Conservation (phyloP, 2,797 vertebrate species). For the Phalloptychus januarius region DNA sequence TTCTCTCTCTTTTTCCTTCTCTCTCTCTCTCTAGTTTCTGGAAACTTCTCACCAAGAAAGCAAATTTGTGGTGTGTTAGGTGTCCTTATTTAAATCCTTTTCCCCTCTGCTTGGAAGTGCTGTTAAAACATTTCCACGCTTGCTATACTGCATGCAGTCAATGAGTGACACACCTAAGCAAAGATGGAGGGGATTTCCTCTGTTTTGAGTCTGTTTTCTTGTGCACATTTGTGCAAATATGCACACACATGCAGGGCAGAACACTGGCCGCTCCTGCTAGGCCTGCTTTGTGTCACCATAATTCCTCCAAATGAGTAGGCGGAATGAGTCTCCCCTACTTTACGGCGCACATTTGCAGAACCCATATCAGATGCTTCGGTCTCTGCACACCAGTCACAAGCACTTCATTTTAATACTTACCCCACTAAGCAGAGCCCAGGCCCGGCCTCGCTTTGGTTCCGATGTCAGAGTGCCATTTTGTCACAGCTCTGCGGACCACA, state of each 20-base stretch:
- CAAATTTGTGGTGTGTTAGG: conserved; percentile 55
- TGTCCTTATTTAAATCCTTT: conserved; percentile 59
- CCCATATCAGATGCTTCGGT: conserved; percentile 64
- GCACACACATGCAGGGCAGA: conserved; percentile 33
- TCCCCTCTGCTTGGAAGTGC: conserved; percentile 29
- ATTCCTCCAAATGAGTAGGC: conserved; percentile 72
- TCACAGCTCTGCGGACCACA: conserved; percentile 14
- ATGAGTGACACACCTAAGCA: conserved; percentile 41
- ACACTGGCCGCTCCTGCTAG: conserved; percentile 41
- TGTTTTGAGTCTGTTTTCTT: conserved; percentile 31
- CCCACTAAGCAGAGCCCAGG: conserved; percentile 40
- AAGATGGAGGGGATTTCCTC: conserved; percentile 36
- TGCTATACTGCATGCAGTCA: conserved; percentile 24
- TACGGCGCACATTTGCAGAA: conserved; percentile 61
- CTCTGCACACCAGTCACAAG: conserved; percentile 61
- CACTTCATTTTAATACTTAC: conserved; percentile 68
- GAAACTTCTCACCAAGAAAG: conserved; percentile 48
- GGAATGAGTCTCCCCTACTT: conserved; percentile 59
- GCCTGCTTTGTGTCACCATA: conserved; percentile 73
- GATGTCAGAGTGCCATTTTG: conserved; percentile 28
- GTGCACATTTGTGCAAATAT: conserved; percentile 17
- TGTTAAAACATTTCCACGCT: conserved; percentile 35
- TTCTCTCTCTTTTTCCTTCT: neutral
- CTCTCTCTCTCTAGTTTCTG: conserved; percentile 45
- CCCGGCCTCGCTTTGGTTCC: conserved; percentile 36